Evolutionary conservation across 2,888 invertebrate genomes (phyloP).

Genomic region (Antitype chi): DNA sequence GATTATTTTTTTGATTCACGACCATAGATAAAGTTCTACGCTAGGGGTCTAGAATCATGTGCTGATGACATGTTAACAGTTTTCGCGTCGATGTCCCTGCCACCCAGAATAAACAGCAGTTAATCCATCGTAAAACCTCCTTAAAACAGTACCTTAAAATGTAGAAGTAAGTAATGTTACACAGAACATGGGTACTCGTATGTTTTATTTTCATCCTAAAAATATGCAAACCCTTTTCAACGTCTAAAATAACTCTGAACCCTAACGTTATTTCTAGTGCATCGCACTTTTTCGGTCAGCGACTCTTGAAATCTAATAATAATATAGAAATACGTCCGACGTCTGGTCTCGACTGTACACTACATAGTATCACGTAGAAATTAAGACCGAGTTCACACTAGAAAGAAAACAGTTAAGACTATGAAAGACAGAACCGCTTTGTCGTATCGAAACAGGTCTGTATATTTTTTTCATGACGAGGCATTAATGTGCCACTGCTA

Average conservation of each 20-base stretch:
- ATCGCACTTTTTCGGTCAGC: conserved; percentile 52
- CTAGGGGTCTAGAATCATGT: too few relatives aligned
- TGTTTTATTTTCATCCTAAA: conserved; percentile 13
- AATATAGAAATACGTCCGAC: conserved; percentile 25
- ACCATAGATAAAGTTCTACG: too few relatives aligned
- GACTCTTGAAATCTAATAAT: conserved; percentile 48
- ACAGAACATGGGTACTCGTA: neutral
- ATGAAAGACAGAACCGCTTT: too few relatives aligned
- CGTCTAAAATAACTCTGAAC: conserved; percentile 40
- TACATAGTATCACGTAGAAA: conserved; percentile 1
- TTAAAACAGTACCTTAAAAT: neutral
- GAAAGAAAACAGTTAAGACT: too few relatives aligned
- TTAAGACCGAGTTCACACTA: neutral
- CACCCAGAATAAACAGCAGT: neutral
- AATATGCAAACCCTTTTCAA: conserved; percentile 39
- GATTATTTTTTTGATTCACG: too few relatives aligned
- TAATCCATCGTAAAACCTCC: neutral
- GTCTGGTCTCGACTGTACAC: conserved; percentile 6
- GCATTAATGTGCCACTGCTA: neutral
- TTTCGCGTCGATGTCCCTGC: too few relatives aligned
- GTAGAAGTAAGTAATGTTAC: neutral
- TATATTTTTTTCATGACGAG: neutral
- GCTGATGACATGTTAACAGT: too few relatives aligned
- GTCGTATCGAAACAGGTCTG: too few relatives aligned
- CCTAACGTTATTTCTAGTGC: conserved; percentile 48